Base-by-base conservation (phyloP, 2,797 vertebrate genomes). In the Gobionotothen gibberifrons region DNA sequence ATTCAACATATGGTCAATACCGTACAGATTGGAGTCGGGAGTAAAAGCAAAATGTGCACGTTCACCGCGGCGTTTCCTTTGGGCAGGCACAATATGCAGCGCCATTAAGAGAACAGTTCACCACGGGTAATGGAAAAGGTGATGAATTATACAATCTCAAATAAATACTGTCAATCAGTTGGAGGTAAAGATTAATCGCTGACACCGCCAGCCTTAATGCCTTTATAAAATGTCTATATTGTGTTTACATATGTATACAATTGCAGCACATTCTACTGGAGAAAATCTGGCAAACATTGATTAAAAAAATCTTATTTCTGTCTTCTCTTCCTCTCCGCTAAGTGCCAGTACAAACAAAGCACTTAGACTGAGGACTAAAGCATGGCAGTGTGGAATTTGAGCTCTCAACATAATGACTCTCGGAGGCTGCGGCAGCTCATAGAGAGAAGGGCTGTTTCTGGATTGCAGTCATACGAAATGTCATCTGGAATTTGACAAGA, bases 401-500 rank as follows among this genome's bases (percentile, higher is more conserved):
- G 80, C 86, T 77, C 85, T 85, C 82, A 75, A 87, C 78, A 81
- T 86, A 92, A 92, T 89, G 90, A 93, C 92, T 91, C 86, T 90
- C 79, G 52, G 81, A 89, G 89, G 90, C 87, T 85, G 87, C 79
- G 63, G 87, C 81, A 54, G 89, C 85, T 92, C 89, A 65, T 84
- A 85, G 64, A 65, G 81, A 83, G 80, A 89, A 55, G 88, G 82
- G 90, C 90, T 90, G 87, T 89, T 87, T 93, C 91, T 93, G 91
- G 91, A 94, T 92, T 89, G 87, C 89, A 89, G 92, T 92, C 87
- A 85, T 93, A 90, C 90, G 89, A 94, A 94, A 93, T 94, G 93
- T 93, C 93, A 94, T 90, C 91, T 87, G 86, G 90, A 91, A 93
- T 94, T 93, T 93, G 93, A 93, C 88, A 89, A 92, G 92, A 93